Evolutionary conservation across 1,140 invertebrate genomes (phyloP).

Genomic region (Babylonia areolata): DNA sequence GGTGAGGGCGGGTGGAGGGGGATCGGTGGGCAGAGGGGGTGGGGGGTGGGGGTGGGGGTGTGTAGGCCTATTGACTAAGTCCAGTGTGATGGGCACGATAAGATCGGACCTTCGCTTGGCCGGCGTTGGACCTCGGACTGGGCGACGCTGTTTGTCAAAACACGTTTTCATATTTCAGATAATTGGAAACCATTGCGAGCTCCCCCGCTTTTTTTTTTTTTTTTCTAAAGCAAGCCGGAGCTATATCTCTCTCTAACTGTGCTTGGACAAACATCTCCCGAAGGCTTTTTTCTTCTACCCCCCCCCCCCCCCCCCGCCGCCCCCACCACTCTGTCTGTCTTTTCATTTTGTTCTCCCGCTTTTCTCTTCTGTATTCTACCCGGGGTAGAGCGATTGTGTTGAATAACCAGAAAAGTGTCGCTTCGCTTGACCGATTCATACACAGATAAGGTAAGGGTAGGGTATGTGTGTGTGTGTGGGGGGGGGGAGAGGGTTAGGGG

Average conservation of each 20-base stretch:
- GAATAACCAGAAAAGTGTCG: neutral
- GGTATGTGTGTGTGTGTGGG: no score
- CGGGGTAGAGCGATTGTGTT: neutral
- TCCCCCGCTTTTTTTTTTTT: neutral
- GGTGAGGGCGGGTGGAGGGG: neutral
- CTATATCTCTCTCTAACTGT: neutral
- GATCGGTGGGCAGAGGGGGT: neutral
- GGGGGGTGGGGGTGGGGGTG: neutral
- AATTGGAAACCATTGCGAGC: slow-evolving; percentile 2
- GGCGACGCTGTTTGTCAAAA: slow-evolving; percentile 1
- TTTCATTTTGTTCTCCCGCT: neutral
- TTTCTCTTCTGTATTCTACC: neutral
- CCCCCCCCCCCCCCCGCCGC: no score
- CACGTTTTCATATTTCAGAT: slow-evolving; percentile 8
- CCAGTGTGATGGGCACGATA: neutral
- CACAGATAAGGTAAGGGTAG: neutral
- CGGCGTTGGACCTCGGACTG: neutral
- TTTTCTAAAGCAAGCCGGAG: neutral
- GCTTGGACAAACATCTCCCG: no score
- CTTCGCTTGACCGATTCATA: neutral
- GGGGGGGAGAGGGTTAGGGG: neutral
- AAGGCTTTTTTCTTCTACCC: no score
- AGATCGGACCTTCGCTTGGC: neutral
- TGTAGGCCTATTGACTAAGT: neutral
- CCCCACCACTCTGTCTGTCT: neutral